A percentile compares a stretch with the other conserved stretches of the same genome.
Evolutionary conservation across 2,888 invertebrate species (phyloP).

Genomic region (Nephrotoma appendiculata): DNA sequence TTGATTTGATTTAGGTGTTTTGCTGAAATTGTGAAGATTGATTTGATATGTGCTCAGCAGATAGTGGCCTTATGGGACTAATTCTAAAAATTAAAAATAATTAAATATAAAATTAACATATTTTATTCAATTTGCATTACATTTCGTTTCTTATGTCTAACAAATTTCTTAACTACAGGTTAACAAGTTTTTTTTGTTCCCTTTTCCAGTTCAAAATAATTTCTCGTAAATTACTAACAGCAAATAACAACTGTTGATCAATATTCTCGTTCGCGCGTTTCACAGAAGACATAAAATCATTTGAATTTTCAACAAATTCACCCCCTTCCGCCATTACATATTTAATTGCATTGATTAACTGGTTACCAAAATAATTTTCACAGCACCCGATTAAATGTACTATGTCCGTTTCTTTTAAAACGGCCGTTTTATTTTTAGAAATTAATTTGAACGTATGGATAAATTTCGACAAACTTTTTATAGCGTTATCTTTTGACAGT

Average conservation of each 20-base stretch:
- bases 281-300: conserved; percentile 20
- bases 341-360: conserved; percentile 19
- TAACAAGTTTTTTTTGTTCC: not conserved
- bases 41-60: no score
- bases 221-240: conserved; percentile 15
- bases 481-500: conserved; percentile 25
- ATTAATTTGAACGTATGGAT: conserved; percentile 27
- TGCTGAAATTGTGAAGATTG: no score
- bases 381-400: conserved; percentile 22
- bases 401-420: conserved; percentile 18
- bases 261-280: not conserved
- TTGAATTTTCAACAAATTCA: conserved; percentile 17
- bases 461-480: conserved; percentile 20
- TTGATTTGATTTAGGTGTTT: no score
- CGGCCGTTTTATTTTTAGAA: conserved; percentile 14
- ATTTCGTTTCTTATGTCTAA: not conserved
- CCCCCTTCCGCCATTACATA: conserved; percentile 22
- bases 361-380: conserved; percentile 20
- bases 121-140: not conserved
- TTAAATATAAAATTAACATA: no score
- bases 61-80: no score
- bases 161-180: not conserved
- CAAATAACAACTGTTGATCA: conserved; percentile 9
- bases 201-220: conserved; percentile 15
- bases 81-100: no score